phyloP scores from a whole-genome alignment of 2,113 vertebrate species.

The Gorsachius goisagi region DNA sequence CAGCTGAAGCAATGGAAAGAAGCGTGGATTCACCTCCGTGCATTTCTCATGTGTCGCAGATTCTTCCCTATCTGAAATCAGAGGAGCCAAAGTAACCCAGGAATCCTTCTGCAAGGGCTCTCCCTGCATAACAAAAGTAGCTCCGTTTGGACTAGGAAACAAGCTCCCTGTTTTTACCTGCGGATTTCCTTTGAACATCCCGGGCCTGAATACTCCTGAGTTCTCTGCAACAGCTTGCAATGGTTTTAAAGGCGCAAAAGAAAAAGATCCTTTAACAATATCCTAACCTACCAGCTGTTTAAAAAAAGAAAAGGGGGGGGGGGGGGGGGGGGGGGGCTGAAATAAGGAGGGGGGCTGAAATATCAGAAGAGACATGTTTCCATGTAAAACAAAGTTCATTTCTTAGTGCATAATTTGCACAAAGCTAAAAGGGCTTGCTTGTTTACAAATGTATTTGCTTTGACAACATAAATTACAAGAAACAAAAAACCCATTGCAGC shows the following conservation, averaged over 20 bases:
- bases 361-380: neutral
- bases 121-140: neutral
- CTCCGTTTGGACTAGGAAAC: neutral
- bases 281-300: neutral
- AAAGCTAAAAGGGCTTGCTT: neutral
- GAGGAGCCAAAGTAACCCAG: neutral
- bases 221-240: neutral
- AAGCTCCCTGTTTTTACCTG: neutral
- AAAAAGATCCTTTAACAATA: neutral
- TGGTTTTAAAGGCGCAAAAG: neutral
- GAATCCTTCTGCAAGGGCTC: neutral
- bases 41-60: conserved; percentile 17
- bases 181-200: neutral
- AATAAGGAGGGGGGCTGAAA: neutral
- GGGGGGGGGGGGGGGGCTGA: too few relatives aligned
- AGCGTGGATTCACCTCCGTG: neutral
- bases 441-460: neutral
- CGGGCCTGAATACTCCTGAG: neutral
- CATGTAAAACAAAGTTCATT: neutral
- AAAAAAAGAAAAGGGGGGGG: neutral
- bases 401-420: neutral
- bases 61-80: conserved; percentile 25
- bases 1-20: conserved; percentile 35
- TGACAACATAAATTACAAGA: neutral
- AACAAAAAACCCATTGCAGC: neutral